A percentile compares a stretch with the other conserved stretches of the same genome.
phyloP scores from a whole-genome alignment of 30 jellyfish, hydroid and myxozoan species.

The Aurelia coerulea region DNA sequence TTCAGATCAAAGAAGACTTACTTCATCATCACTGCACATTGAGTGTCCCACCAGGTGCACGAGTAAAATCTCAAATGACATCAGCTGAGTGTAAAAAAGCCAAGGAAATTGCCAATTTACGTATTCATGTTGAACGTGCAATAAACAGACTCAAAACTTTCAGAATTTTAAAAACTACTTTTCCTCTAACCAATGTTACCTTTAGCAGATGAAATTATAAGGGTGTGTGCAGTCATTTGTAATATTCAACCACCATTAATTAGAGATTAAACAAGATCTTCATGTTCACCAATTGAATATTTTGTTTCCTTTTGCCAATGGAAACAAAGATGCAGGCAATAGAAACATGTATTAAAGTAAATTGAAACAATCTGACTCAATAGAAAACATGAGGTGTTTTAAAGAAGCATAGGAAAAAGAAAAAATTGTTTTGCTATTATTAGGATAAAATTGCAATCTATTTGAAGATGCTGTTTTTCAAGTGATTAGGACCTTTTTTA shows the following conservation, averaged over 20 bases:
- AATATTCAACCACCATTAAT: slow-evolving; percentile 35
- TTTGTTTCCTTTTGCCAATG: not conserved
- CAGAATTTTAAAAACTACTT: slow-evolving; percentile 49
- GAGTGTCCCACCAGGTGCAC: slow-evolving; percentile 85
- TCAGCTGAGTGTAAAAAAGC: slow-evolving; percentile 58
- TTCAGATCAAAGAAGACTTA: slow-evolving; percentile 47
- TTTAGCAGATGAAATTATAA: slow-evolving; percentile 53
- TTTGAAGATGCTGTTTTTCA: too few species aligned
- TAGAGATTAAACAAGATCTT: slow-evolving; percentile 1
- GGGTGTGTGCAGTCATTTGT: slow-evolving; percentile 66
- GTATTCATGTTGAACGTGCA: slow-evolving; percentile 82
- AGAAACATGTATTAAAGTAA: slow-evolving; percentile 48
- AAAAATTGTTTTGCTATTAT: too few species aligned
- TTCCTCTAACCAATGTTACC: slow-evolving; percentile 60
- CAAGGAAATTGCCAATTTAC: slow-evolving; percentile 65
- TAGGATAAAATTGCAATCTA: too few species aligned
- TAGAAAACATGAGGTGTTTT: too few species aligned
- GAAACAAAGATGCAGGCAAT: too few species aligned
- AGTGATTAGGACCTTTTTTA: too few species aligned
- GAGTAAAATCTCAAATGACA: slow-evolving; percentile 74
- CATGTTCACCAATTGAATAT: not conserved
- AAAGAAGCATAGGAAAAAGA: too few species aligned
- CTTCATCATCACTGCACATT: slow-evolving; percentile 23
- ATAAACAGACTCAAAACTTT: slow-evolving; percentile 64
- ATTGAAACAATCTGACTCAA: slow-evolving; percentile 38